Evolutionary conservation across 53 echinoderm and acorn worm species (phyloP).

Genomic region (Hippasteria phrygiana): DNA sequence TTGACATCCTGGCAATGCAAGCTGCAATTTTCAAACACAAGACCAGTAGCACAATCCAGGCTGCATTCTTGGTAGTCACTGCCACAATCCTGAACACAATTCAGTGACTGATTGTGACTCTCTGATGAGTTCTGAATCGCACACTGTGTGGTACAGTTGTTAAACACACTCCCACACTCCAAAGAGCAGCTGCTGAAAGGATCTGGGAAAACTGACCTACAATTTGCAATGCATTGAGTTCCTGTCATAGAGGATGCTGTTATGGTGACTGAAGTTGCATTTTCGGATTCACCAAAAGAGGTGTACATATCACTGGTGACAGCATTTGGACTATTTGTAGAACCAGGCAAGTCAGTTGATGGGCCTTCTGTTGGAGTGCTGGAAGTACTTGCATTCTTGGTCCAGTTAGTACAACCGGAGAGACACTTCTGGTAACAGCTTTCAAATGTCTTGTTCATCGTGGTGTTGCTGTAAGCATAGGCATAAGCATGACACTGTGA

Average conservation of each 20-base stretch:
- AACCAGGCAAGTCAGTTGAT: constrained; percentile 30
- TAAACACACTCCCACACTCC: constrained; percentile 1
- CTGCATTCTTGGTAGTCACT: constrained; percentile 29
- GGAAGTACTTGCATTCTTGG: constrained; percentile 12
- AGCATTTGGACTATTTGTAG: not conserved
- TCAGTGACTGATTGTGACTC: constrained; percentile 6
- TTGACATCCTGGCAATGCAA: constrained; percentile 32
- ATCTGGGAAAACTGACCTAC: constrained; percentile 8
- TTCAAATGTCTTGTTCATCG: constrained; percentile 35
- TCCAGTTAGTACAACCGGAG: constrained; percentile 38
- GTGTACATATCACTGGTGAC: not conserved
- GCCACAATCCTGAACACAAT: constrained; percentile 28
- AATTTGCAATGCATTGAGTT: constrained; percentile 12
- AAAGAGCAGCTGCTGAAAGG: constrained; percentile 10
- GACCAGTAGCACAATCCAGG: constrained; percentile 6
- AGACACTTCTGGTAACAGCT: constrained; percentile 19
- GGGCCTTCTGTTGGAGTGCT: constrained; percentile 30
- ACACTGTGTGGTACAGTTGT: constrained; percentile 20
- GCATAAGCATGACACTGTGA: constrained; percentile 37
- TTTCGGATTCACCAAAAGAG: not conserved
- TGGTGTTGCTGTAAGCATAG: constrained; percentile 35
- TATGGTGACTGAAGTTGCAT: not conserved
- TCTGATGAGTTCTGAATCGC: constrained; percentile 19
- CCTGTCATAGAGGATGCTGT: constrained; percentile 8
- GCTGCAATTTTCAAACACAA: constrained; percentile 46